phyloP scores from a whole-genome alignment of 64 coral and sea anemone species.

The Dendrophyllia cribrosa region DNA sequence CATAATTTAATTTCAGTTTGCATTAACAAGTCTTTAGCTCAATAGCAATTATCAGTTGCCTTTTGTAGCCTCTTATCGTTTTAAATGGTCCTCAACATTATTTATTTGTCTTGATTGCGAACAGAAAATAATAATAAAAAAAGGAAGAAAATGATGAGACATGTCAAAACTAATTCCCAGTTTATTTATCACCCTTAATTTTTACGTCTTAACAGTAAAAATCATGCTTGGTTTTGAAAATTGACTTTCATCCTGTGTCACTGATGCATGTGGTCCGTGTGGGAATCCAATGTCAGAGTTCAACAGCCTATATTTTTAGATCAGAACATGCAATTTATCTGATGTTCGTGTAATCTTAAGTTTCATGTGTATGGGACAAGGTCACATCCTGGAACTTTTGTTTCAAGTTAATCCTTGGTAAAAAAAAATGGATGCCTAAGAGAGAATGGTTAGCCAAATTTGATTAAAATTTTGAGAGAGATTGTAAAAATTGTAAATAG shows the following conservation, averaged over 20 bases:
- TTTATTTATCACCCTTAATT: not conserved
- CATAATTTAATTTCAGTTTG: not conserved
- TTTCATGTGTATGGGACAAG: not conserved
- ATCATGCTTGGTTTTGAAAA: not conserved
- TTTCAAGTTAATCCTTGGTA: too few relatives aligned
- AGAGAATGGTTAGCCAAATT: too few relatives aligned
- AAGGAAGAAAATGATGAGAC: not conserved
- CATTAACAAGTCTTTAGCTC: not conserved
- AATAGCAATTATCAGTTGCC: not conserved
- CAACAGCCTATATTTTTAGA: not conserved
- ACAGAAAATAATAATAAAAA: not conserved
- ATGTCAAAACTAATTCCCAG: not conserved
- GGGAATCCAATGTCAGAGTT: not conserved
- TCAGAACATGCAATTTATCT: constrained; percentile 5
- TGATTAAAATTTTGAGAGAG: too few relatives aligned
- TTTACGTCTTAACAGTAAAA: not conserved
- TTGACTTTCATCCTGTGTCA: too few relatives aligned
- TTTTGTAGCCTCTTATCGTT: not conserved
- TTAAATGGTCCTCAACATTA: too few relatives aligned
- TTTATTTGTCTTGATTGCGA: not conserved
- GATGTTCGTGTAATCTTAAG: not conserved
- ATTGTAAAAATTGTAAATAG: too few relatives aligned
- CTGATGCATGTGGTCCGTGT: not conserved
- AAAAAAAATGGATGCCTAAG: too few relatives aligned
- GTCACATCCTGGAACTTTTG: too few relatives aligned